phyloP scores from a whole-genome alignment of 2,113 vertebrate genomes.

The Nycticebus coucang region DNA sequence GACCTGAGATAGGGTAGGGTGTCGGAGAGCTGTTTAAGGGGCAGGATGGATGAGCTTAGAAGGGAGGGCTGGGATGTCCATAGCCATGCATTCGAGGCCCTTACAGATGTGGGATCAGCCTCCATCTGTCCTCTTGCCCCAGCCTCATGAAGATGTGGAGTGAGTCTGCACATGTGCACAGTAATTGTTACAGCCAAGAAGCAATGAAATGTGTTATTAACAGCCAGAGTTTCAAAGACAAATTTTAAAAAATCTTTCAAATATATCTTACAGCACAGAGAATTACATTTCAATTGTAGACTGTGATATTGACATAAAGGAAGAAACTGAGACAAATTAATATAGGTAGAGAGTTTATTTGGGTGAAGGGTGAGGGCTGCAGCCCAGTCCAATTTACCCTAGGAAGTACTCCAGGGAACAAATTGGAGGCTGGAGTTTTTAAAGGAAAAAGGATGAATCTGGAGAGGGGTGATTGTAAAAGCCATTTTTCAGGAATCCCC shows the following conservation, averaged over 20 bases:
- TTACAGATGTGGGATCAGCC: background rate
- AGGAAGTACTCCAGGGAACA: background rate
- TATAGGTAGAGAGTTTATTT: background rate
- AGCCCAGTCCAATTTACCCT: background rate
- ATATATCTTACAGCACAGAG: background rate
- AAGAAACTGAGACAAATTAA: background rate
- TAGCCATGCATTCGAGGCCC: accelerated
- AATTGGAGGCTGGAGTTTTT: background rate
- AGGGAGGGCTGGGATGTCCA: background rate
- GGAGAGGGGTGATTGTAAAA: too few species aligned
- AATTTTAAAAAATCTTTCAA: background rate
- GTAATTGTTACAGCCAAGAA: background rate
- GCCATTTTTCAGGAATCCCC: too few species aligned
- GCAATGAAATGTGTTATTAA: background rate
- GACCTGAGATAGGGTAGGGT: background rate
- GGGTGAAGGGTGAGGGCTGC: background rate
- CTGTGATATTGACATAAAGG: background rate
- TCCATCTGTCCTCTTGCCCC: background rate
- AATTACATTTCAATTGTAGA: too few species aligned
- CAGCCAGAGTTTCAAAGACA: background rate
- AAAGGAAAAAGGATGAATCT: background rate
- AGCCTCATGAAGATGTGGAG: background rate
- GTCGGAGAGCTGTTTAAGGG: background rate
- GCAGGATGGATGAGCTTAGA: background rate
- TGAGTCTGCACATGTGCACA: accelerated